Evolutionary conservation across 1,140 invertebrate species (phyloP), one percentile per base, ranked within the genome.

Genomic region (Helicorthomorpha holstii): DNA sequence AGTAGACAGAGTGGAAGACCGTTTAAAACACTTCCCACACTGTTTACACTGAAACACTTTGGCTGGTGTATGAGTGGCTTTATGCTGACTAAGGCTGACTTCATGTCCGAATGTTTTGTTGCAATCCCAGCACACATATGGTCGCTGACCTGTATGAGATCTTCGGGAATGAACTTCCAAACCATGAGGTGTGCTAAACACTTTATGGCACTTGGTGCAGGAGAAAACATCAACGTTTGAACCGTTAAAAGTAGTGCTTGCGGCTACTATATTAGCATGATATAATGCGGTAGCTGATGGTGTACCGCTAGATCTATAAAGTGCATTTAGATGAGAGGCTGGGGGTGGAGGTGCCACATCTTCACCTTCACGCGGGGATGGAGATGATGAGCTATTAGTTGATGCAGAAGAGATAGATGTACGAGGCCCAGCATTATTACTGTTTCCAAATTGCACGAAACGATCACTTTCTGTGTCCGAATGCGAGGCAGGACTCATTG

Each of bases 171-270:
- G 92, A 22, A 96, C 89, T 71, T 98, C 93, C 4, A 77, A 75
- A 0, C 92, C 92, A 65, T 96, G 91, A 1, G 90, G 85, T 1
- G 91, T 96, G 54, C 85, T 89, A 69, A 97, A 96, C 80, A 92
- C 91, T 70, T 97, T 97, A 69, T 90, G 86, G 70, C 93, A 97
- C 66, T 94, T 95, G 59, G 89, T 82, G 74, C 93, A 97, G 50
- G 89, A 90, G 71, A 88, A 95, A n/a, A n/a, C n/a, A n/a, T n/a
- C n/a, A n/a, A n/a, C n/a, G n/a, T n/a, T n/a, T 50, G 89, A 83
- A 64, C 90, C 87, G 29, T 34, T 7, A 34, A 7, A 7, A 34
- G 29, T 34, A 7, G 70, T 76, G 38, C 45, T 48, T 23, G 71
- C 73, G 58, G 72, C 73, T 2, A 73, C 73, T 2, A 72, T 72